Evolutionary conservation across 2,797 vertebrate genomes (phyloP), one percentile per base, ranked within the genome.

Genomic region (Poeciliopsis infans): DNA sequence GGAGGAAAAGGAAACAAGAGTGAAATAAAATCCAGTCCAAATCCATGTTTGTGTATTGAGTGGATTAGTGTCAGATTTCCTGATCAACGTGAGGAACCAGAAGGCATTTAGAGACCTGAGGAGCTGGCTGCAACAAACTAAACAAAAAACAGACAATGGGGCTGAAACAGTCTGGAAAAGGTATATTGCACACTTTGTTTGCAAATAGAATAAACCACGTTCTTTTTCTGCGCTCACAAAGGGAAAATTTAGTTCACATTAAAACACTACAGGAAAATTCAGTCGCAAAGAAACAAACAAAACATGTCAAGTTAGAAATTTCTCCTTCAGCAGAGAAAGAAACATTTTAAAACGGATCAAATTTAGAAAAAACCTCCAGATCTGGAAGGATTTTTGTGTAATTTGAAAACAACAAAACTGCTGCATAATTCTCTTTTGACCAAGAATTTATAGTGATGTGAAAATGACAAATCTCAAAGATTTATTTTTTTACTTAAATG

Each of bases 101-200:
- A 94, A 94, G 94, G 94, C 93, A 88, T 93, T 94, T 86, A 93
- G 92, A 93, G 94, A 96, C 94, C 95, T 95, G 95, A 96, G 95
- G 93, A 95, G 89, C 86, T 87, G 94, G 93, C 91, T 81, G 92
- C 89, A 93, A 85, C 91, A 77, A 28, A 10, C 82, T 55, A 33
- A 55, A n/a, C 20, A 77, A 77, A 69, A 11, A 8, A 25, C 7
- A 47, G 64, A 72, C 10, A 83, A 61, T 88, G 86, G 91, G 85
- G 90, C 89, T 87, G 88, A 85, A 94, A 87, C 92, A 87, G 87
- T 94, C 92, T 90, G 94, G 95, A 91, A 95, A 90, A 90, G 74
- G 88, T 83, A 94, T 95, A 95, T 96, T 96, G 95, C 95, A 96
- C 95, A 89, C 94, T 70, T 70, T 69, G 66, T 43, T 69, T 91